Evolutionary conservation across 2,888 invertebrate species (phyloP), one percentile per base, ranked within the genome.

Genomic region (Caenorhabditis sulstoni): DNA sequence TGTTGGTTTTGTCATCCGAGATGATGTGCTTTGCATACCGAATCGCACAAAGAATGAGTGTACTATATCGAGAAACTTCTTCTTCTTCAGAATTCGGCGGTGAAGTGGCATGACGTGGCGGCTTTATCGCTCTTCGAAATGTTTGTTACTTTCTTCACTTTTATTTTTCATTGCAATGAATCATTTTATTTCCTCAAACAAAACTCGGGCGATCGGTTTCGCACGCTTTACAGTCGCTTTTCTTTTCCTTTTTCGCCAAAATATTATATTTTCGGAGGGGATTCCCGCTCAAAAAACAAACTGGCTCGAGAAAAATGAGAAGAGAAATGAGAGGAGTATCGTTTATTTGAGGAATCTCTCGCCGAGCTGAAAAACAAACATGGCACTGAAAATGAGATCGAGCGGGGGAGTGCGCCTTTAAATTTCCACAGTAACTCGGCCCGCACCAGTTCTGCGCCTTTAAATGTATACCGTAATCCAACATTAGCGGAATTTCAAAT

Each of bases 1-100:
- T 70, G 70, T 70, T 70, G 58, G 53, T 70, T 70, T 70, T 70
- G 70, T 70, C 61, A 70, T 70, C 52, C 70, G 70, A 70, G 70
- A 70, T 53, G 70, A 68, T 58, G 67, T 68, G 70, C 59, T 52
- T 61, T 59, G 70, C 58, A 52, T 70, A 70, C 53, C 53, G 58
- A 70, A 70, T 70, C 70, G 61, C 41, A 53, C 52, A 52, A 61
- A 70, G 58, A 58, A 59, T 1, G 53, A 55, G 55, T n/a, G n/a
- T 66, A 66, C 66, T 66, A 55, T 58, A 58, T 49, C n/a, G n/a
- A n/a, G n/a, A n/a, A n/a, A n/a, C n/a, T n/a, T n/a, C n/a, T n/a
- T n/a, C n/a, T n/a, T n/a, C n/a, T n/a, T n/a, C 49, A 66, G 66
- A 29, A 49, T 23, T 18, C 23, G 41, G 50, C 22, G 23, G 52